Percentiles rank a stretch among this genome's conserved stretches.
phyloP scores from a whole-genome alignment of 2,797 vertebrate genomes.

The Taenioides sp. region DNA sequence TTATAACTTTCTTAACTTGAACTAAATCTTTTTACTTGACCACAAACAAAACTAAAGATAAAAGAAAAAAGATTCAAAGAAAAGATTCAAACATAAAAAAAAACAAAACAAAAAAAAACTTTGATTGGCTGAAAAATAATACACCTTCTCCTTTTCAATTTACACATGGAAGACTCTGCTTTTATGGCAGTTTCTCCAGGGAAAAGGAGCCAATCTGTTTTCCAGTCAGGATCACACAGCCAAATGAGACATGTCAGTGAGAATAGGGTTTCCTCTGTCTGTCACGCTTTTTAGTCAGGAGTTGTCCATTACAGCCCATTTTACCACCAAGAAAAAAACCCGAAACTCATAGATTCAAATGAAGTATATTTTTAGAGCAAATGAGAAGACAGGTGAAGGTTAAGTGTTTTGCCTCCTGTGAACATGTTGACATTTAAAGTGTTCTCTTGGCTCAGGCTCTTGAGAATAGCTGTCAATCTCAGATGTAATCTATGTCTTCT shows the following conservation, averaged over 20 bases:
- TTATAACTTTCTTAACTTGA: no score
- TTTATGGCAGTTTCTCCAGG: background rate
- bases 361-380: no score
- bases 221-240: background rate
- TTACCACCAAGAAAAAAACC: background rate
- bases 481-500: background rate
- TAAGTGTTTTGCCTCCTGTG: background rate
- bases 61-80: background rate
- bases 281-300: background rate
- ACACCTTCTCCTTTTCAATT: conserved; percentile 8
- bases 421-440: background rate
- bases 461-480: background rate
- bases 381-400: background rate
- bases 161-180: background rate
- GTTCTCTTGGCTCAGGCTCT: background rate
- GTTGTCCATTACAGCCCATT: background rate
- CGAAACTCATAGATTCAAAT: background rate
- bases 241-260: conserved; percentile 18
- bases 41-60: background rate
- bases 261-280: background rate
- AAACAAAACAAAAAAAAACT: no score
- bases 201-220: conserved; percentile 15
- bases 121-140: no score
- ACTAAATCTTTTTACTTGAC: background rate
- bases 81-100: no score